Evolutionary conservation across 2,113 vertebrate genomes (phyloP).

Genomic region (Neotoma lepida): DNA sequence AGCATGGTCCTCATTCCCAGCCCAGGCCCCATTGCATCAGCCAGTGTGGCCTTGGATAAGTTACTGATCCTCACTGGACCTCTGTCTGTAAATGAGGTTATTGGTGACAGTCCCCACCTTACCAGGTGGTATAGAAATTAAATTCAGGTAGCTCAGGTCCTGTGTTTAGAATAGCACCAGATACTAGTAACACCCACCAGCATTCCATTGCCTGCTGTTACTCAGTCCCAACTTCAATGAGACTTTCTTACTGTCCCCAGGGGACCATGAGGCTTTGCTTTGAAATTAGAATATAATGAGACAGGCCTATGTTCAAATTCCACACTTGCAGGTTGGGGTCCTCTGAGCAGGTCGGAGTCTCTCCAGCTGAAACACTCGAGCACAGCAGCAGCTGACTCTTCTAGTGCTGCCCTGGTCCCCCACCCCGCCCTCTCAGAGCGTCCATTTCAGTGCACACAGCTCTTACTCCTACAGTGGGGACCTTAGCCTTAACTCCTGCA

Average conservation of each 20-base stretch:
- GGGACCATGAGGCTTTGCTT: background rate
- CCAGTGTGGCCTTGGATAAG: background rate
- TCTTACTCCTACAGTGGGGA: background rate
- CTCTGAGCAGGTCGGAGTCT: background rate
- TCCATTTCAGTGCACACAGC: background rate
- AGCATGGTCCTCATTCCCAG: background rate
- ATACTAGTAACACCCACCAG: background rate
- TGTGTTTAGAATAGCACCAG: background rate
- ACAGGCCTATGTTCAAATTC: background rate
- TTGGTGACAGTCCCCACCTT: background rate
- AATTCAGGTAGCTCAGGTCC: background rate
- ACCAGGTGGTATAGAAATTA: background rate
- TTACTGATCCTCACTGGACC: background rate
- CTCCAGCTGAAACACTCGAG: background rate
- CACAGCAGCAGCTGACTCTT: background rate
- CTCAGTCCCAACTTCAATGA: background rate
- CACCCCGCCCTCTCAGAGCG: background rate
- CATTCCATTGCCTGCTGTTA: background rate
- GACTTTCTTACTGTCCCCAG: background rate
- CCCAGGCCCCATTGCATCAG: background rate
- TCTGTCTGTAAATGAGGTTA: background rate
- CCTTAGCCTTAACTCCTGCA: background rate
- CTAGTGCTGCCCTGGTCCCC: background rate
- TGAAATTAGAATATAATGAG: background rate
- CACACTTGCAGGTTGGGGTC: background rate